phyloP scores from a whole-genome alignment of 1,140 invertebrate genomes.

The Papilio polytes region DNA sequence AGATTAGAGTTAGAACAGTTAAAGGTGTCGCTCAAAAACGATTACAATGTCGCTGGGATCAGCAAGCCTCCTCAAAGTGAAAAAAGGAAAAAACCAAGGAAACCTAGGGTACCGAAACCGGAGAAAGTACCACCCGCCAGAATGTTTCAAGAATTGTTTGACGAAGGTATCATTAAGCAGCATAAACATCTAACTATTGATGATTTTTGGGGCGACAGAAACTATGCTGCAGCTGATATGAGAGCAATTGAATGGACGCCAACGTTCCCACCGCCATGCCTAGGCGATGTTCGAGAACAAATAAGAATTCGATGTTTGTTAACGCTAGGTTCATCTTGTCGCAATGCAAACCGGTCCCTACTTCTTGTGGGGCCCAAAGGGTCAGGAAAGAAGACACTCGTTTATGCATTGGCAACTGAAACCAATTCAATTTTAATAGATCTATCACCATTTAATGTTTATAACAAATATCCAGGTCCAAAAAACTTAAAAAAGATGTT shows the following conservation, averaged over 20 bases:
- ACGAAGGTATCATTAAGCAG: conserved; percentile 70
- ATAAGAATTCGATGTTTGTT: conserved; percentile 68
- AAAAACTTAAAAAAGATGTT: conserved; percentile 76
- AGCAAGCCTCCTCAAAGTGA: conserved; percentile 56
- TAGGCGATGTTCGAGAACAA: conserved; percentile 75
- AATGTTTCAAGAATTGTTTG: conserved; percentile 74
- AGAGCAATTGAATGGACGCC: conserved; percentile 72
- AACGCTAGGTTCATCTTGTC: conserved; percentile 65
- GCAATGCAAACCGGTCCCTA: conserved; percentile 58
- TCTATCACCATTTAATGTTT: conserved; percentile 71
- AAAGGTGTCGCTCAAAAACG: conserved; percentile 66
- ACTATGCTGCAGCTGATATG: conserved; percentile 72
- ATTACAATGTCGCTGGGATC: conserved; percentile 55
- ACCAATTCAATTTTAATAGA: conserved; percentile 75
- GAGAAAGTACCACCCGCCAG: conserved; percentile 62
- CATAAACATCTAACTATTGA: conserved; percentile 67
- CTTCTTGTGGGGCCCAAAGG: conserved; percentile 69
- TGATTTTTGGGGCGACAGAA: conserved; percentile 74
- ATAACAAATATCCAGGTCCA: conserved; percentile 71
- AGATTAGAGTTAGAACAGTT: conserved; percentile 68
- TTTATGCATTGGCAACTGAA: conserved; percentile 75
- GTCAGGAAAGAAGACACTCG: conserved; percentile 70
- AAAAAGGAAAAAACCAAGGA: conserved; percentile 74
- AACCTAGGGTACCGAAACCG: conserved; percentile 57
- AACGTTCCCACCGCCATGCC: conserved; percentile 64